A percentile compares a stretch with the other conserved stretches of the same genome.
Evolutionary conservation across 2,113 vertebrate species (phyloP).

Genomic region (Sceloporus tristichus): DNA sequence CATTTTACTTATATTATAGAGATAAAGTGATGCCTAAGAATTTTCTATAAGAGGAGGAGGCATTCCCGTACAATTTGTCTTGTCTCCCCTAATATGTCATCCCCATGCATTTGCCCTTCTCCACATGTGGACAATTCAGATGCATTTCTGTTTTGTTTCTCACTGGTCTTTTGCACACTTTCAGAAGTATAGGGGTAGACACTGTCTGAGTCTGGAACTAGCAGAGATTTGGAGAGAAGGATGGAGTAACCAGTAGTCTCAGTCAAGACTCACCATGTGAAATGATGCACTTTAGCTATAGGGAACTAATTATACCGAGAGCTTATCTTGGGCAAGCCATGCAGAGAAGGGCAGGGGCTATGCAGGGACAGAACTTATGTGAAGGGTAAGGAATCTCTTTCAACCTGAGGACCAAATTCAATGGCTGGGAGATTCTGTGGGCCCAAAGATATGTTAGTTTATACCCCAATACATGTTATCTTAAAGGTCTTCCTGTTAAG

Average conservation of each 20-base stretch:
- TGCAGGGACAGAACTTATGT: neutral
- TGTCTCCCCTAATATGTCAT: neutral
- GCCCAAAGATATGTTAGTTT: too few species aligned
- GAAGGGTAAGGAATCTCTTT: too few species aligned
- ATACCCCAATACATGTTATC: too few species aligned
- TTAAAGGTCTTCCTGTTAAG: too few species aligned
- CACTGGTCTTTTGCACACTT: neutral
- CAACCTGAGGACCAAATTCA: too few species aligned
- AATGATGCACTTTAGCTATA: too few species aligned
- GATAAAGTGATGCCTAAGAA: neutral
- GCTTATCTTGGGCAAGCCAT: too few species aligned
- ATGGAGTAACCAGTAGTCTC: neutral
- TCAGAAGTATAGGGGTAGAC: neutral
- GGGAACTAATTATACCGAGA: too few species aligned
- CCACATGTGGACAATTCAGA: neutral
- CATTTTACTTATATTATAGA: neutral
- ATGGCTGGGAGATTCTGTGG: too few species aligned
- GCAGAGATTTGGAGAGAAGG: neutral
- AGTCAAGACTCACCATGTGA: too few species aligned
- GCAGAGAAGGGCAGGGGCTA: neutral
- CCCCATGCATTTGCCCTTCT: neutral
- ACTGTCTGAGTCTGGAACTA: neutral
- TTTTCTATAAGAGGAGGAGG: neutral
- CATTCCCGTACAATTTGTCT: neutral
- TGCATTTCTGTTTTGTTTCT: neutral